Percentiles rank a stretch among this genome's conserved stretches.
Evolutionary conservation across 2,888 invertebrate genomes (phyloP).

Genomic region (Apomyelois bistriatella): DNA sequence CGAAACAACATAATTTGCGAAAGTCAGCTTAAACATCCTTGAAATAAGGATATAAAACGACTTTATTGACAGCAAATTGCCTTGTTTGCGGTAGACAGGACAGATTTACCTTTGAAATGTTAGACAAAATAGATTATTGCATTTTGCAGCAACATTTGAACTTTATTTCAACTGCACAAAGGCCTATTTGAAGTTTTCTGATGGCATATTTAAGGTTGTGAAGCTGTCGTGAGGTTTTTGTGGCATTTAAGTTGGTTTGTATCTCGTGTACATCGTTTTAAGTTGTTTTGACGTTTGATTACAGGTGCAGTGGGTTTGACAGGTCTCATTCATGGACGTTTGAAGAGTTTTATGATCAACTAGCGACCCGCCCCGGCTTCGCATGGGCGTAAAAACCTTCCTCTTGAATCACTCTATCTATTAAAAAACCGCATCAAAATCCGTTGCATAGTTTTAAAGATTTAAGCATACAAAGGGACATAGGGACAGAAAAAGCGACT

Average conservation of each 20-base stretch:
- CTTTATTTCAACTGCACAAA: background rate
- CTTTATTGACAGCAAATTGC: background rate
- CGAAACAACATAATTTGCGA: background rate
- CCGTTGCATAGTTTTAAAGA: no score
- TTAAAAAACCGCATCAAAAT: no score
- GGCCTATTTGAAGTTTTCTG: background rate
- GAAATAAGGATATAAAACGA: background rate
- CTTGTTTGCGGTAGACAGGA: background rate
- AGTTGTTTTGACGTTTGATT: no score
- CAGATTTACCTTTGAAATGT: slow-evolving; percentile 8
- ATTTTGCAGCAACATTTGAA: background rate
- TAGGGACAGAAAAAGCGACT: no score
- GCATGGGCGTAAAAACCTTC: no score
- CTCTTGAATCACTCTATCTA: no score
- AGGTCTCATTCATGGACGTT: no score
- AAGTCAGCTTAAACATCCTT: background rate
- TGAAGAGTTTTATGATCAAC: no score
- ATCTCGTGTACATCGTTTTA: background rate
- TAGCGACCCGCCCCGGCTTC: no score
- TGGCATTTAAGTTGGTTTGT: background rate
- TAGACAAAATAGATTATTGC: background rate
- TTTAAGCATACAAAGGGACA: no score
- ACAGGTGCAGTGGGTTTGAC: no score
- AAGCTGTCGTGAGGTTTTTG: background rate
- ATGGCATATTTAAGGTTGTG: no score